A percentile compares a stretch with the other conserved stretches of the same genome.
These are phyloP conservation scores for Brachionus rotundiformis DNA, from an alignment of 1,140 invertebrate species.

Conservation along the genomic window DNA sequence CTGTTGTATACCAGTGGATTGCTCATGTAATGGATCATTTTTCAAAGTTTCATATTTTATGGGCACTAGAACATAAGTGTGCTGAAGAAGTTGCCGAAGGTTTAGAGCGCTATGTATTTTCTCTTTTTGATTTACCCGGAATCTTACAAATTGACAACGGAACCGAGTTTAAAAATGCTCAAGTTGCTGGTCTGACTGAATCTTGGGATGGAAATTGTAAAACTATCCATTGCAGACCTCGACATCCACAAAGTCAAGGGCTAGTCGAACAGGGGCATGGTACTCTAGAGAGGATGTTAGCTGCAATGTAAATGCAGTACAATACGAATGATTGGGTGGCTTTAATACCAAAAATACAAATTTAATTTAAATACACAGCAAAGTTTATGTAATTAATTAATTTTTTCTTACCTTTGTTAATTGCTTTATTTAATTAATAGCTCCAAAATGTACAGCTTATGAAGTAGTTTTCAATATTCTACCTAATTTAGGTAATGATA, in stretches of 20 bases:
- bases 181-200: neutral
- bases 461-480: too few relatives aligned
- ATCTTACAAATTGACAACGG: neutral
- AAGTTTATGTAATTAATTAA: neutral
- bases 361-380: too few relatives aligned
- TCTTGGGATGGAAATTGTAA: conserved; percentile 49
- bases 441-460: too few relatives aligned
- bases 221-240: conserved; percentile 55
- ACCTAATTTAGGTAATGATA: too few relatives aligned
- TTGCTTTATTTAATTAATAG: neutral
- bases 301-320: neutral
- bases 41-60: neutral
- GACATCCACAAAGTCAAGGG: conserved; percentile 55
- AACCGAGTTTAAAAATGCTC: neutral
- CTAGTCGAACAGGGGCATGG: conserved; percentile 53
- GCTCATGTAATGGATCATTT: conserved; percentile 11
- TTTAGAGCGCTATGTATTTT: neutral
- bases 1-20: neutral
- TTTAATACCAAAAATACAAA: neutral
- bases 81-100: conserved; percentile 11
- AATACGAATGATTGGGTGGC: too few relatives aligned
- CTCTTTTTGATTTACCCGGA: neutral
- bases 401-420: neutral
- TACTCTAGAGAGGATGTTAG: neutral
- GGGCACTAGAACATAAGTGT: neutral